These are phyloP conservation scores for Pelobates fuscus DNA, from an alignment of 2,113 vertebrate genomes.

Conservation along the genomic window DNA sequence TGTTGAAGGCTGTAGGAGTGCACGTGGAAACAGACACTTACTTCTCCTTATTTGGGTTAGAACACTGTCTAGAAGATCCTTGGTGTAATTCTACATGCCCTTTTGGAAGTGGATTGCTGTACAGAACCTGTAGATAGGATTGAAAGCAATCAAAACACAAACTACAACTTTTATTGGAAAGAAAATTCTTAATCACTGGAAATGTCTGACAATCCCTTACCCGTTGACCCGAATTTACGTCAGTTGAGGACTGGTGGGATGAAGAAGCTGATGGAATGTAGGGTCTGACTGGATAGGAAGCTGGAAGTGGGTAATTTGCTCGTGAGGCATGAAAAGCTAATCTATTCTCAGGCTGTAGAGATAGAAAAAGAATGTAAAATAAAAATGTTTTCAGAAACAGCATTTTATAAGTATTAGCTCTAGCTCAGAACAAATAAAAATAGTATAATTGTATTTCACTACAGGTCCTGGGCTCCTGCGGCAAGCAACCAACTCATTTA, in stretches of 20 bases:
- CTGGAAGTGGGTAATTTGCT: slow-evolving; percentile 69
- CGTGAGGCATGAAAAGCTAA: slow-evolving; percentile 62
- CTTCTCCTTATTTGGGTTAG: slow-evolving; percentile 77
- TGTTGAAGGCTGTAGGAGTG: too few relatives aligned
- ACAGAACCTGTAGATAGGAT: slow-evolving; percentile 69
- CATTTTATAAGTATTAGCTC: too few relatives aligned
- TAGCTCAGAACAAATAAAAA: too few relatives aligned
- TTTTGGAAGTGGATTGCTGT: slow-evolving; percentile 72
- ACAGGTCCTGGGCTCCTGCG: too few relatives aligned
- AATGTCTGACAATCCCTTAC: slow-evolving; percentile 48
- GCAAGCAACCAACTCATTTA: too few relatives aligned
- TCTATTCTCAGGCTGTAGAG: slow-evolving; percentile 68
- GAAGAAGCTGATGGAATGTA: slow-evolving; percentile 56
- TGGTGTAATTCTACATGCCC: slow-evolving; percentile 52
- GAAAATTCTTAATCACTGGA: not conserved
- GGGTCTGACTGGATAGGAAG: slow-evolving; percentile 69
- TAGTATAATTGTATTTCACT: too few relatives aligned
- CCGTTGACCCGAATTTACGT: slow-evolving; percentile 61
- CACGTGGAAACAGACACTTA: slow-evolving; percentile 56
- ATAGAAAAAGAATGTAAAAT: slow-evolving; percentile 22
- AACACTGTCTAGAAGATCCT: slow-evolving; percentile 40
- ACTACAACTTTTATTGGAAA: not conserved
- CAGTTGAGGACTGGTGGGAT: slow-evolving; percentile 51
- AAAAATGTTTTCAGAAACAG: too few relatives aligned
- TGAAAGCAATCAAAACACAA: not conserved